These are phyloP conservation scores for Alethe castanea DNA, from an alignment of 2,113 vertebrate genomes.

Conservation along the genomic window DNA sequence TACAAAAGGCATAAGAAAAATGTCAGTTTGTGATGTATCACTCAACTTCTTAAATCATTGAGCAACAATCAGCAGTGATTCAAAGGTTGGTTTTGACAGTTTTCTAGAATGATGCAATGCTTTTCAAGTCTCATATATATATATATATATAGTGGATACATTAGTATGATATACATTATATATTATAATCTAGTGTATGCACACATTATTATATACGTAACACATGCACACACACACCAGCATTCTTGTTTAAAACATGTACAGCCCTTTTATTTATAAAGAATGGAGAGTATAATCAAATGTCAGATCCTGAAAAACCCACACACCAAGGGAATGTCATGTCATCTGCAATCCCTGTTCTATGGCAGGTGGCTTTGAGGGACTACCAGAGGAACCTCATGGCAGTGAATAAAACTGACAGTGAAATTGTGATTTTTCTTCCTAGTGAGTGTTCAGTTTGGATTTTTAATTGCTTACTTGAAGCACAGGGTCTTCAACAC, in stretches of 20 bases:
- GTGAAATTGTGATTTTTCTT: background rate
- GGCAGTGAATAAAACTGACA: background rate
- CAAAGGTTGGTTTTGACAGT: background rate
- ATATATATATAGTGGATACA: background rate
- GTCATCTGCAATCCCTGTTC: fast-evolving
- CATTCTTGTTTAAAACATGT: background rate
- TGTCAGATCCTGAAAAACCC: background rate
- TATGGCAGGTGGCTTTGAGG: background rate
- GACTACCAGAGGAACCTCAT: background rate
- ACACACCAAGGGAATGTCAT: fast-evolving
- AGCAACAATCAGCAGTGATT: background rate
- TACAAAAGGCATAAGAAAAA: background rate
- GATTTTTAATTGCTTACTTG: background rate
- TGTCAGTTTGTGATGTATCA: background rate
- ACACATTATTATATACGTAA: background rate
- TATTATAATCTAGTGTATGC: background rate
- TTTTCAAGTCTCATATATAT: background rate
- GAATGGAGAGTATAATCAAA: background rate
- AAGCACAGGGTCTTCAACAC: background rate
- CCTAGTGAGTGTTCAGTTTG: background rate
- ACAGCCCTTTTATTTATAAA: background rate
- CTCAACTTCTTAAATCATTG: background rate
- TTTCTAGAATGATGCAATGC: background rate
- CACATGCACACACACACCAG: background rate
- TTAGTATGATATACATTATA: background rate